Evolutionary conservation across 2,888 invertebrate genomes (phyloP), one percentile per base, ranked within the genome.

Genomic region (Limenitis camilla): DNA sequence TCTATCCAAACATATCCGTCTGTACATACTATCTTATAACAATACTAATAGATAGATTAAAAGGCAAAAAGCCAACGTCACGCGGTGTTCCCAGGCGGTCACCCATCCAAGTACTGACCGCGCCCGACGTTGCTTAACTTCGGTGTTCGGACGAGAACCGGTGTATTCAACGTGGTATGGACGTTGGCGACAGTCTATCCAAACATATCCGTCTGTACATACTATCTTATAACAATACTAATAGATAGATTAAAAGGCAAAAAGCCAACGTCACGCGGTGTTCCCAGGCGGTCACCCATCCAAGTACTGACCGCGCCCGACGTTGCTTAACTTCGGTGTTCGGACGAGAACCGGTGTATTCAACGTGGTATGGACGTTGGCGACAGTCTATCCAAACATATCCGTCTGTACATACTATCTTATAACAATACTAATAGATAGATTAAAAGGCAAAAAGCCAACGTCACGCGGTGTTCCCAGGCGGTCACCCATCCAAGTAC

Each of bases 401-500:
- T n/a, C n/a, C n/a, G n/a, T n/a, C n/a, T n/a, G n/a, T n/a, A n/a
- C n/a, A n/a, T n/a, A n/a, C n/a, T n/a, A n/a, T n/a, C n/a, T n/a
- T n/a, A n/a, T n/a, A n/a, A n/a, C n/a, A n/a, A n/a, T n/a, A n/a
- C n/a, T n/a, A n/a, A n/a, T n/a, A n/a, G n/a, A n/a, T n/a, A n/a
- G n/a, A n/a, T n/a, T n/a, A n/a, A n/a, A n/a, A 7, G 7, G 8
- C 30, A 51, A 51, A 51, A 32, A 29, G 52, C 52, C 58, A 56
- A 56, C 56, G 53, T 44, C 53, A 56, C 58, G 56, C 62, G 68
- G 71, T 72, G 71, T 74, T 72, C 72, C 73, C 73, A 72, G 69
- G 72, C 72, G 73, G 71, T 75, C 74, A 75, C 74, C 74, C 74
- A 77, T 76, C 74, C 74, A 75, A 74, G 74, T 74, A 74, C 73